phyloP scores from a whole-genome alignment of 2,113 vertebrate genomes.

The Nipponia nippon region DNA sequence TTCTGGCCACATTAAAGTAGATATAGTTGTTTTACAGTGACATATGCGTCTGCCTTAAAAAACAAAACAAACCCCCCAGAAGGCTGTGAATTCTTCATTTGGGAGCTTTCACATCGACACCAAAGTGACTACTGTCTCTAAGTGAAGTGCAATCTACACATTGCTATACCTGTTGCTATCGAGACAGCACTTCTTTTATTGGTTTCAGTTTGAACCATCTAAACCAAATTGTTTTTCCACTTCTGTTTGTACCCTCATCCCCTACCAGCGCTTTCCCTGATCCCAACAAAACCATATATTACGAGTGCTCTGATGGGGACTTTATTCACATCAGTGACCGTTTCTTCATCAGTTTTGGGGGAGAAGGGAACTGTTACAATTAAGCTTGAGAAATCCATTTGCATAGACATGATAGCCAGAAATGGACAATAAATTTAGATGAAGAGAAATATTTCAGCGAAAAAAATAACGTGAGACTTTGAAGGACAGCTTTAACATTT shows the following conservation, averaged over 20 bases:
- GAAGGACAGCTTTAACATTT: not conserved
- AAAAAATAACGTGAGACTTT: not conserved
- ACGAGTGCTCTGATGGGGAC: not conserved
- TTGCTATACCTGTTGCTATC: not conserved
- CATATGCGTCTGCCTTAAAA: not conserved
- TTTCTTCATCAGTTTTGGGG: not conserved
- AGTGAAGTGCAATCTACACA: not conserved
- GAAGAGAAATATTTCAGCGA: not conserved
- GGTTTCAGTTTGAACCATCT: not conserved
- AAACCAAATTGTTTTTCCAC: not conserved
- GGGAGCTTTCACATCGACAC: not conserved
- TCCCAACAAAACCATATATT: not conserved
- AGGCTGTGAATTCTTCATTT: not conserved
- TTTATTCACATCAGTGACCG: not conserved
- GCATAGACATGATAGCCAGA: not conserved
- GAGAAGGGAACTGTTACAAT: not conserved
- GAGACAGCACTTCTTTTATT: not conserved
- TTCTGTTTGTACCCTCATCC: not conserved
- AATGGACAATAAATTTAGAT: not conserved
- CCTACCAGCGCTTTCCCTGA: not conserved
- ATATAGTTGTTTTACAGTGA: slow-evolving; percentile 18
- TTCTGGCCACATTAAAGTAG: slow-evolving; percentile 16
- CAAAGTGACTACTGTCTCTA: not conserved
- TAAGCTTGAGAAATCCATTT: not conserved
- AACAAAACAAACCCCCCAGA: not conserved